Conservation (phyloP, 2,113 vertebrate species). For the Henicopernis longicauda region DNA sequence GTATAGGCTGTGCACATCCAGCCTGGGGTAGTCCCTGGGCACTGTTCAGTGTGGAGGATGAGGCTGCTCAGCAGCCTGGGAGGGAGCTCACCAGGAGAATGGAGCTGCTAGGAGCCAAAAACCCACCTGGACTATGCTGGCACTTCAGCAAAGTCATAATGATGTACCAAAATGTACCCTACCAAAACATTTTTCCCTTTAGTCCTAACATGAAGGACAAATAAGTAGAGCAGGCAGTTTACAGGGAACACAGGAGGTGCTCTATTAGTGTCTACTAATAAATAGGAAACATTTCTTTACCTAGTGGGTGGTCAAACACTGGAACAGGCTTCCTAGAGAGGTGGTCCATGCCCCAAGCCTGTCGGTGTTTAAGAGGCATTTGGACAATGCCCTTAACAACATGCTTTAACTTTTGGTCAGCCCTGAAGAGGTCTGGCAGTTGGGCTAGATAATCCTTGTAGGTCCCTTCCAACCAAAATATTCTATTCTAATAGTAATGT, state of each 20-base stretch:
- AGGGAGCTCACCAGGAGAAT: not conserved
- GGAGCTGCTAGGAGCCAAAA: not conserved
- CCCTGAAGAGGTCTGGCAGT: not conserved
- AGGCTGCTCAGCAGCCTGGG: not conserved
- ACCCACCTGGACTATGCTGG: not conserved
- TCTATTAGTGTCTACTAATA: not conserved
- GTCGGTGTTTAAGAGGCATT: not conserved
- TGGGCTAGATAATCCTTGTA: not conserved
- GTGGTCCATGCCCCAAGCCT: not conserved
- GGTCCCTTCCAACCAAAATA: not conserved
- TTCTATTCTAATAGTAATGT: not conserved
- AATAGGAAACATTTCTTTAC: not conserved
- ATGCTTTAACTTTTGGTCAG: not conserved
- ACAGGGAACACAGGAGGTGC: not conserved
- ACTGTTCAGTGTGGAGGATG: not conserved
- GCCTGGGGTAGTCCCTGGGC: not conserved
- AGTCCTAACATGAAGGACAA: not conserved
- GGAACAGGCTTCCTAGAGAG: not conserved
- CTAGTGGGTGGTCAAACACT: not conserved
- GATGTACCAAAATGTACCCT: not conserved
- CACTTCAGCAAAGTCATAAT: not conserved
- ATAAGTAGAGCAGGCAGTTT: not conserved
- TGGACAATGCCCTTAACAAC: not conserved
- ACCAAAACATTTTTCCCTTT: not conserved
- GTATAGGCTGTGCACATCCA: not conserved